Evolutionary conservation across 2,888 invertebrate species (phyloP).

Genomic region (Dermolepida albohirtum): DNA sequence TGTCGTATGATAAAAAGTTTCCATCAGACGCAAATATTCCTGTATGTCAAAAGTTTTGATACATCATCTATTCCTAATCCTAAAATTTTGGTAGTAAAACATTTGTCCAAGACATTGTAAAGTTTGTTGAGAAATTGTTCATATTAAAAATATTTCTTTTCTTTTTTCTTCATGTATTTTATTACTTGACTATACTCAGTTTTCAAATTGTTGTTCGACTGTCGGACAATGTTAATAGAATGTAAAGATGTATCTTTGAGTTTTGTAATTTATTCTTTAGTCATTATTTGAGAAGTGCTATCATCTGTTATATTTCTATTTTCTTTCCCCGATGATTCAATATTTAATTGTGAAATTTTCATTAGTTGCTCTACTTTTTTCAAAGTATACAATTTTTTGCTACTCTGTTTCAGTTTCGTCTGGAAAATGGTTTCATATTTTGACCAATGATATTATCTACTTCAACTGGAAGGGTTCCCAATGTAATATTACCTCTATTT

Average conservation of each 20-base stretch:
- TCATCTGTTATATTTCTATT: slow-evolving; percentile 87
- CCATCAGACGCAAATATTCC: slow-evolving; percentile 85
- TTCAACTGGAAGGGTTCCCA: slow-evolving; percentile 79
- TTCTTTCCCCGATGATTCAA: slow-evolving; percentile 79
- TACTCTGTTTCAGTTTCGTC: slow-evolving; percentile 72
- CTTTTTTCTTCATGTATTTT: slow-evolving; percentile 95
- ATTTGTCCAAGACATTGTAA: slow-evolving; percentile 86
- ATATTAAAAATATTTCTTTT: slow-evolving; percentile 90
- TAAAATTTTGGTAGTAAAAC: slow-evolving; percentile 80
- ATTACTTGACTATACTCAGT: slow-evolving; percentile 94
- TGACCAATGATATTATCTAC: slow-evolving; percentile 75
- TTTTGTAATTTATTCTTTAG: slow-evolving; percentile 84
- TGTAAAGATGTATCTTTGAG: slow-evolving; percentile 81
- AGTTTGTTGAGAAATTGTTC: slow-evolving; percentile 82
- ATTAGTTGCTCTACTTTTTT: slow-evolving; percentile 70
- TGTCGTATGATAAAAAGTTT: slow-evolving; percentile 86
- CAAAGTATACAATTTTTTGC: slow-evolving; percentile 68
- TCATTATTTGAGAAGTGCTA: slow-evolving; percentile 84
- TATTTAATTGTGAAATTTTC: slow-evolving; percentile 71
- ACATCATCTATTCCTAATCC: slow-evolving; percentile 88
- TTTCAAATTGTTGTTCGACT: slow-evolving; percentile 91
- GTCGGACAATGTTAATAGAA: slow-evolving; percentile 86
- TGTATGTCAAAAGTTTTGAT: slow-evolving; percentile 86
- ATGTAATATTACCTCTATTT: slow-evolving; percentile 74
- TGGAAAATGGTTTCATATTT: slow-evolving; percentile 81